Conservation (phyloP, 2,888 invertebrate genomes). For the Fabriciana adippe region DNA sequence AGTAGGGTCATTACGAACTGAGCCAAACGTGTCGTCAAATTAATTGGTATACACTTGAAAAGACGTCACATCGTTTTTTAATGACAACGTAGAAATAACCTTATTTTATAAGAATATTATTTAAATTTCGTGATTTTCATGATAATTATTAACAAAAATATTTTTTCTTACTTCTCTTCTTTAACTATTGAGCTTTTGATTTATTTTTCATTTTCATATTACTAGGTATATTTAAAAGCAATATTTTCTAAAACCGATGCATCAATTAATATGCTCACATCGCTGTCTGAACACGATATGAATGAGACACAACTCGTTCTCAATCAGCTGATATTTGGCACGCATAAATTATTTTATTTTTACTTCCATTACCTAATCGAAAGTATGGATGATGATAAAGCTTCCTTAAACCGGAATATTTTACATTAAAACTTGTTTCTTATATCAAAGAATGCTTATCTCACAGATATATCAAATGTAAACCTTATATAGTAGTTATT, state of each 20-base stretch:
- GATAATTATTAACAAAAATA: too few relatives aligned
- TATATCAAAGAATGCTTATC: constrained; percentile 31
- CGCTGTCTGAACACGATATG: constrained; percentile 35
- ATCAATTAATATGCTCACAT: not conserved
- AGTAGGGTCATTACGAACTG: too few relatives aligned
- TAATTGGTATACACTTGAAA: too few relatives aligned
- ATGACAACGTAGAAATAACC: too few relatives aligned
- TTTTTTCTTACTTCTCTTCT: too few relatives aligned
- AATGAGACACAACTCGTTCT: constrained; percentile 58
- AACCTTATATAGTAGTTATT: constrained; percentile 5
- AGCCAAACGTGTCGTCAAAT: too few relatives aligned
- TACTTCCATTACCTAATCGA: constrained; percentile 63
- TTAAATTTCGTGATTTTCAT: too few relatives aligned
- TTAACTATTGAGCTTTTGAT: too few relatives aligned
- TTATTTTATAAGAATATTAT: too few relatives aligned
- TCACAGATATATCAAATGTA: constrained; percentile 20
- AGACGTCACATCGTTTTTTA: too few relatives aligned
- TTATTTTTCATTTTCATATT: not conserved
- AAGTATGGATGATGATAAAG: constrained; percentile 44
- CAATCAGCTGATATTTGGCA: constrained; percentile 73
- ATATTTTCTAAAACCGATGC: not conserved
- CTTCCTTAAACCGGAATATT: constrained; percentile 51
- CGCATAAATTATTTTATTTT: constrained; percentile 61
- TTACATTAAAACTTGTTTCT: constrained; percentile 48
- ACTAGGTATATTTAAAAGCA: not conserved